These are phyloP conservation scores for Aporrectodea caliginosa DNA, from an alignment of 1,140 invertebrate genomes.

Conservation along the genomic window DNA sequence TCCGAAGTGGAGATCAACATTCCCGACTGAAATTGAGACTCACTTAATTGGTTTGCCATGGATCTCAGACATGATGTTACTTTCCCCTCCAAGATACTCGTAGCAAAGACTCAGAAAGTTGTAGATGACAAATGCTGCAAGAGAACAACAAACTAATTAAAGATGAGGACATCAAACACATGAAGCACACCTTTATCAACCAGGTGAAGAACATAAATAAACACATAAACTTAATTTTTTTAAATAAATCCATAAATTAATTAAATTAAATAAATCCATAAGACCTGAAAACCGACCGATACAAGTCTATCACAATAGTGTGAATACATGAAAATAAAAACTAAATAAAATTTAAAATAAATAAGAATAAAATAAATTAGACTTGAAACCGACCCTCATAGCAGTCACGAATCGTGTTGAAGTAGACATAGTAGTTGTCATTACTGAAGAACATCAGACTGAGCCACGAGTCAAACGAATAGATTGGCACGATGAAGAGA, in stretches of 20 bases:
- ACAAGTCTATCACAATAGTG: neutral
- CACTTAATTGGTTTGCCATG: conserved; percentile 90
- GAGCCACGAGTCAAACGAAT: conserved; percentile 97
- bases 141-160: conserved; percentile 34
- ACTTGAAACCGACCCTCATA: conserved; percentile 78
- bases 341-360: no score
- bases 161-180: neutral
- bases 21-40: no score
- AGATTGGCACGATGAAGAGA: conserved; percentile 98
- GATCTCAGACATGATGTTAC: conserved; percentile 99
- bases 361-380: neutral
- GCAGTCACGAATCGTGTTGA: conserved; percentile 97
- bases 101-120: conserved; percentile 98
- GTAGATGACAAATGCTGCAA: conserved; percentile 98
- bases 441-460: conserved; percentile 96
- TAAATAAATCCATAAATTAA: neutral
- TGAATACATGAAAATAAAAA: neutral
- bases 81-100: conserved; percentile 93
- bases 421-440: conserved; percentile 97
- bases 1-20: no score
- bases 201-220: neutral
- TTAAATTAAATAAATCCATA: neutral
- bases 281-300: neutral
- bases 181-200: neutral
- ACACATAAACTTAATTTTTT: neutral